These are phyloP conservation scores for Pseudomyrmex gracilis DNA, from an alignment of 1,140 invertebrate genomes.

Conservation along the genomic window DNA sequence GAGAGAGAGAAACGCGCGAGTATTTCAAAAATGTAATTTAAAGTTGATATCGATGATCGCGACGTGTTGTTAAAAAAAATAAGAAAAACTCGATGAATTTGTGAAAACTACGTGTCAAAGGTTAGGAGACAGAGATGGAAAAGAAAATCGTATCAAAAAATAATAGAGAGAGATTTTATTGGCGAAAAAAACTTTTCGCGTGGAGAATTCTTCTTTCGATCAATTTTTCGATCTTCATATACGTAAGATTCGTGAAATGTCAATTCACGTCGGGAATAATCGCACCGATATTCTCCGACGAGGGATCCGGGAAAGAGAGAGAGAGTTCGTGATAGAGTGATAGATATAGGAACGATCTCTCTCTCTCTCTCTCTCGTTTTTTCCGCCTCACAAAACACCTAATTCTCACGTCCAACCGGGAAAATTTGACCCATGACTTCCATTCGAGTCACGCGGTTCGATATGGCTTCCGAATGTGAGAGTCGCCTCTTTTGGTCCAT, in stretches of 20 bases:
- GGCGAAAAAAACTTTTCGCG: too few species aligned
- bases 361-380: conserved; percentile 33
- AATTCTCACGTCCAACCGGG: conserved; percentile 70
- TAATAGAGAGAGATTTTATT: too few species aligned
- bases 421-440: conserved; percentile 65
- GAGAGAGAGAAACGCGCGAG: too few species aligned
- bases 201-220: too few species aligned
- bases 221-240: neutral
- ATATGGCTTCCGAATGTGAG: conserved; percentile 77
- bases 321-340: conserved; percentile 1
- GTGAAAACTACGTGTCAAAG: too few species aligned
- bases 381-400: conserved; percentile 45
- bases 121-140: too few species aligned
- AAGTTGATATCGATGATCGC: neutral
- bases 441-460: conserved; percentile 80
- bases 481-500: conserved; percentile 73
- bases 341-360: neutral
- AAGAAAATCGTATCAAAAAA: too few species aligned
- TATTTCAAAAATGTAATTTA: too few species aligned
- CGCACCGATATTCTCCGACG: neutral
- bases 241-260: conserved; percentile 1
- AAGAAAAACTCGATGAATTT: too few species aligned
- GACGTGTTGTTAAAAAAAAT: too few species aligned
- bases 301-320: neutral
- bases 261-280: conserved; percentile 23